phyloP scores from a whole-genome alignment of 2,113 vertebrate genomes.

The Albula goreensis region DNA sequence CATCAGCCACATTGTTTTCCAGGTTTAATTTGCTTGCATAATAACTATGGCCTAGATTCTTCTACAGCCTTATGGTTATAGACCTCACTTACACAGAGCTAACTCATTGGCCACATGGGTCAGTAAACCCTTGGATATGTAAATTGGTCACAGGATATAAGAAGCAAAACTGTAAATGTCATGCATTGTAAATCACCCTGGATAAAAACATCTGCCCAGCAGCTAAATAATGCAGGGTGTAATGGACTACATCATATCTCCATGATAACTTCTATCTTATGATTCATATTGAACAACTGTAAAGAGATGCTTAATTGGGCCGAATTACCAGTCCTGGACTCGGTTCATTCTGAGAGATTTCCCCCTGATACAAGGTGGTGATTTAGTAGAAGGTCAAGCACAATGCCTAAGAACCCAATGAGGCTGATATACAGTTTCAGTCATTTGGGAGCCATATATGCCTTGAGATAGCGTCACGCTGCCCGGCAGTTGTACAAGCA shows the following conservation, averaged over 20 bases:
- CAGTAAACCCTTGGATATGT: background rate
- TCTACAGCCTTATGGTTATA: too few relatives aligned
- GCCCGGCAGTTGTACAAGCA: background rate
- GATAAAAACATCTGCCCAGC: background rate
- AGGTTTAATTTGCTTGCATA: too few relatives aligned
- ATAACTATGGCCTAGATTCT: too few relatives aligned
- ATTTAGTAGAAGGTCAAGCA: background rate
- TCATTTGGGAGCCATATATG: constrained; percentile 6
- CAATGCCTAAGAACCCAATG: background rate
- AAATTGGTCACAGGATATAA: background rate
- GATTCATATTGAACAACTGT: background rate
- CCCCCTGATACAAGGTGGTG: background rate
- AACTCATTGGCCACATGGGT: background rate
- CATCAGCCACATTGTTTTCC: too few relatives aligned
- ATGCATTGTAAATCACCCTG: background rate
- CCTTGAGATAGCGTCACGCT: background rate
- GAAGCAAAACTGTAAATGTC: background rate
- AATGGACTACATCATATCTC: background rate
- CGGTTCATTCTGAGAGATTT: constrained; percentile 3
- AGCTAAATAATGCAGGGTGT: background rate
- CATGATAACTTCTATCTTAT: background rate
- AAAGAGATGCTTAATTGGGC: background rate
- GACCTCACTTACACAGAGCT: too few relatives aligned
- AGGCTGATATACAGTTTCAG: background rate
- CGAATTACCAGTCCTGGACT: background rate